phyloP scores from a whole-genome alignment of 2,113 vertebrate species.

The Bos javanicus region DNA sequence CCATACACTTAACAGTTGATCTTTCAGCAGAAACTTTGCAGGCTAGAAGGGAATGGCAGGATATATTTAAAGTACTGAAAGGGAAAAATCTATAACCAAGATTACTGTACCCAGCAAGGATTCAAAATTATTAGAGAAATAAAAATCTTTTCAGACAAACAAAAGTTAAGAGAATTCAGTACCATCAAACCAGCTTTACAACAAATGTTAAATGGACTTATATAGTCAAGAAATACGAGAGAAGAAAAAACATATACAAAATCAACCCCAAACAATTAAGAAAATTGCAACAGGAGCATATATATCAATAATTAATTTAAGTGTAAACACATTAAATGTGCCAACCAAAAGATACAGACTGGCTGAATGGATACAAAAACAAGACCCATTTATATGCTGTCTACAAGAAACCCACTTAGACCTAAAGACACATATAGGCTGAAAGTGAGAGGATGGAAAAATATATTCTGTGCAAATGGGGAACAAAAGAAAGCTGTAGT shows the following conservation, averaged over 20 bases:
- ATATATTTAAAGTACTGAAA: not conserved
- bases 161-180: not conserved
- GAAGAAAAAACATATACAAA: not conserved
- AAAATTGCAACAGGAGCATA: not conserved
- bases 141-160: not conserved
- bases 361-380: not conserved
- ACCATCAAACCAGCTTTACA: not conserved
- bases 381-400: not conserved
- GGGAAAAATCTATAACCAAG: not conserved
- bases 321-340: not conserved
- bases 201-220: not conserved
- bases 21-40: not conserved
- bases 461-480: not conserved
- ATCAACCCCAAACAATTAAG: not conserved
- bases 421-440: not conserved
- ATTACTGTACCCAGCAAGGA: not conserved
- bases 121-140: not conserved
- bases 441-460: not conserved
- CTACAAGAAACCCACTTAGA: not conserved
- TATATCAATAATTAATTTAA: not conserved
- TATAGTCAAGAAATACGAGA: not conserved
- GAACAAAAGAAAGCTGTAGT: not conserved
- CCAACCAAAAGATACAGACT: not conserved
- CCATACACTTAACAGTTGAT: not conserved
- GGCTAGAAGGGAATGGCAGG: not conserved